Evolutionary conservation across 2,113 vertebrate genomes (phyloP).

Genomic region (Cynopterus brachyotis): DNA sequence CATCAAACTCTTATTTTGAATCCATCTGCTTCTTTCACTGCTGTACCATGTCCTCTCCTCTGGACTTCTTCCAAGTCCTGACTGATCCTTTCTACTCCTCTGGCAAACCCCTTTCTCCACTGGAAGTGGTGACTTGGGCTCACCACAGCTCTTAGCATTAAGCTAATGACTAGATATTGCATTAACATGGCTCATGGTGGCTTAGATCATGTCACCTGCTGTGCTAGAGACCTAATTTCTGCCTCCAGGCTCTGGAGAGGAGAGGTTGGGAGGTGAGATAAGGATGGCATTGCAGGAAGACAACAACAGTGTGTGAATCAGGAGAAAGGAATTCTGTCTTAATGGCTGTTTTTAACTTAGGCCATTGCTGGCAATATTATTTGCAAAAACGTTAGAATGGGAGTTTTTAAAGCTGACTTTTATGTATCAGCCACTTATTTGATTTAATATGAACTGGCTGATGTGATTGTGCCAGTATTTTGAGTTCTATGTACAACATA

Average conservation of each 20-base stretch:
- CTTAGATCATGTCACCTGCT: not conserved
- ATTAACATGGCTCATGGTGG: not conserved
- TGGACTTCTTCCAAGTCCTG: not conserved
- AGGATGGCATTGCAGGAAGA: not conserved
- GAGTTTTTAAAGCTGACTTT: constrained; percentile 2
- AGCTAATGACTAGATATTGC: not conserved
- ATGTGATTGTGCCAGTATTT: not conserved
- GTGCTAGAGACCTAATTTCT: not conserved
- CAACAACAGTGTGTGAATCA: not conserved
- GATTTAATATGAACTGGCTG: not conserved
- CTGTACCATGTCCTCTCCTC: not conserved
- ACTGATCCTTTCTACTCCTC: not conserved
- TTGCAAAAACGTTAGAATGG: not conserved
- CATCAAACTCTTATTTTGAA: not conserved
- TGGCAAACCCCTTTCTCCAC: not conserved
- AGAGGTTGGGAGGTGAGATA: not conserved
- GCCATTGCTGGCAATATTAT: not conserved
- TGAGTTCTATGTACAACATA: not conserved
- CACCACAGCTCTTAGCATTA: not conserved
- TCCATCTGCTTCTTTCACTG: not conserved
- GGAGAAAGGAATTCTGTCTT: not conserved
- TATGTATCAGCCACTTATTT: not conserved
- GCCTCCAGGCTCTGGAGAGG: not conserved
- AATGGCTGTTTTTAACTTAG: not conserved
- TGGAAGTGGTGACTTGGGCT: not conserved